Conservation (phyloP, 2,888 invertebrate genomes). For the Cryptosula pallasiana region DNA sequence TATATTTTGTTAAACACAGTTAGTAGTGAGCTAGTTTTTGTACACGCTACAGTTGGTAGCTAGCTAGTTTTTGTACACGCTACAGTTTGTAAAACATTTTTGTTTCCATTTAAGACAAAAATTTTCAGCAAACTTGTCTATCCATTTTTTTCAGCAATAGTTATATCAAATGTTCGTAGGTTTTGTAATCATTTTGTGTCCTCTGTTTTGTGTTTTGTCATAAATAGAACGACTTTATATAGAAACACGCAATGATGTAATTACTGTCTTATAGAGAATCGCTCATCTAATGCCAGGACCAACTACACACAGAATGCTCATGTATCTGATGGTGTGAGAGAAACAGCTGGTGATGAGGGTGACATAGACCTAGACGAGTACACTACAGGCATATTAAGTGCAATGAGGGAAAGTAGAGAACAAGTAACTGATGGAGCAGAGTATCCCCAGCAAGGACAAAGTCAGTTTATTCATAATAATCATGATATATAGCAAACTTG, state of each 20-base stretch:
- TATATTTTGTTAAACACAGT: too few species aligned
- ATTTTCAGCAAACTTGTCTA: too few species aligned
- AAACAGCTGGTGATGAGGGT: not conserved
- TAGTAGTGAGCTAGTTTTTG: too few species aligned
- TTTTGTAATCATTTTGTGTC: too few species aligned
- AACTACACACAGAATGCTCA: slow-evolving; percentile 6
- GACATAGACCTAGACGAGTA: slow-evolving; percentile 4
- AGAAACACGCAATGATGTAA: not conserved
- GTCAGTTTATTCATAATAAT: too few species aligned
- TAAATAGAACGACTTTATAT: not conserved
- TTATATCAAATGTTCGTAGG: not conserved
- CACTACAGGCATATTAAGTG: not conserved
- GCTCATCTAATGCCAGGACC: not conserved
- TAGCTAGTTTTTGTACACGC: too few species aligned
- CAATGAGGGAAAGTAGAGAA: not conserved
- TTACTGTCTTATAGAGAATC: not conserved
- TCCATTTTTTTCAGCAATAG: not conserved
- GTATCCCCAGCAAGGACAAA: too few species aligned
- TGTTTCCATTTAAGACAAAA: too few species aligned
- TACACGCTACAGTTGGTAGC: too few species aligned
- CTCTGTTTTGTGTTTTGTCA: too few species aligned
- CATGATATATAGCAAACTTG: too few species aligned
- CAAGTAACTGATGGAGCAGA: not conserved
- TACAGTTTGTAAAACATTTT: too few species aligned
- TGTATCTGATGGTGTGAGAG: not conserved